Evolutionary conservation across 2,888 invertebrate species (phyloP), one percentile per base, ranked within the genome.

Genomic region (Oasisia sp.): DNA sequence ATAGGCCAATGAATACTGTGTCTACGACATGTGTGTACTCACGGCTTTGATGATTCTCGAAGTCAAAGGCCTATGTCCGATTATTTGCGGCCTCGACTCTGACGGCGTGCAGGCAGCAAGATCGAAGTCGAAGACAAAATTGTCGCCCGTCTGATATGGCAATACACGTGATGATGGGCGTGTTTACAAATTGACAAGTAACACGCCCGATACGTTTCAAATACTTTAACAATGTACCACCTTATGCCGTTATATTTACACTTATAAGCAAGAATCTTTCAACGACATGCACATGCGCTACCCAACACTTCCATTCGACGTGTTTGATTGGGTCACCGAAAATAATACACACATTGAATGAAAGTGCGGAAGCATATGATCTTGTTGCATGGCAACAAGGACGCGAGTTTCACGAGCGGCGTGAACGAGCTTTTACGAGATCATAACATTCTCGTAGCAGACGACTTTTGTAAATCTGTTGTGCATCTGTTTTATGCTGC

Each of bases 401-500:
- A 74, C 74, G 74, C 74, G 74, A 74, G 7, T 74, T 4, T 74
- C 74, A 74, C 74, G 74, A 7, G 74, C 74, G 19, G 27, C 74
- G n/a, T 74, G 74, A 74, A n/a, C 74, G 74, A 74, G 74, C n/a
- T 27, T 74, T 74, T 74, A 74, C 74, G 74, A 74, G 74, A 74
- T 74, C 74, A 74, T 27, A 74, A 74, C 5, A 74, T 74, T 1
- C 19, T 19, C 2, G 74, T 74, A 74, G 74, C 74, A 74, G 74
- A 74, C 74, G 74, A 74, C 74, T 74, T 74, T 74, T 74, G 74
- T 74, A 50, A 50, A 50, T 14, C 14, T 9, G 9, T 1, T 74
- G 19, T n/a, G 19, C 74, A 5, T 74, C 74, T 74, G 74, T 74
- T 14, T 74, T 74, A n/a, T 74, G 74, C 19, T 74, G 74, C 74